phyloP scores from a whole-genome alignment of 1,140 invertebrate species.

The Caerostris darwini region DNA sequence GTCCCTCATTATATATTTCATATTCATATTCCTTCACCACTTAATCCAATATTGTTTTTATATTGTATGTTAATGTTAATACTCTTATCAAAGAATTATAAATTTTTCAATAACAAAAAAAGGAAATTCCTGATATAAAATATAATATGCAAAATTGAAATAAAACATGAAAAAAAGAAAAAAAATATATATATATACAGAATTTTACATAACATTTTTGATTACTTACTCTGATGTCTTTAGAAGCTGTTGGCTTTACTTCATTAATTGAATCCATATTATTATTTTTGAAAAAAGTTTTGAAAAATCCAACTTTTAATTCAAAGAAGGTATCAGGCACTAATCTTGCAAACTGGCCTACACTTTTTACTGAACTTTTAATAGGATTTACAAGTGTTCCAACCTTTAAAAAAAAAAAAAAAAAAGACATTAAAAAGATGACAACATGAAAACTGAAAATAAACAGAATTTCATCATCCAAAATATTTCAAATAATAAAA shows the following conservation, averaged over 20 bases:
- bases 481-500: too few relatives aligned
- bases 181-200: neutral
- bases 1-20: too few relatives aligned
- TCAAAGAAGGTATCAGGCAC: conserved; percentile 92
- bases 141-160: too few relatives aligned
- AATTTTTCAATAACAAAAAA: too few relatives aligned
- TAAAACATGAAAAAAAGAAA: neutral
- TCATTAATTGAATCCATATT: conserved; percentile 21
- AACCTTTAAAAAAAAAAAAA: conserved; percentile 78
- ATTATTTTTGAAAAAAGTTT: conserved; percentile 64
- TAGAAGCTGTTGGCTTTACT: conserved; percentile 28
- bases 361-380: conserved; percentile 89
- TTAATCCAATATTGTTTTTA: too few relatives aligned
- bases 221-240: conserved; percentile 34
- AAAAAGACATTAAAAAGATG: neutral
- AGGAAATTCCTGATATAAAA: too few relatives aligned
- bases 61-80: too few relatives aligned
- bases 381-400: conserved; percentile 88
- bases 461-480: neutral
- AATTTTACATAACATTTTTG: neutral
- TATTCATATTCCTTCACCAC: too few relatives aligned
- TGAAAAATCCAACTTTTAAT: conserved; percentile 84
- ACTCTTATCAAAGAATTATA: too few relatives aligned
- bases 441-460: neutral
- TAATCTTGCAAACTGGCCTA: conserved; percentile 88